Evolutionary conservation across 2,888 invertebrate species (phyloP), one percentile per base, ranked within the genome.

Genomic region (Metacarcinus magister): DNA sequence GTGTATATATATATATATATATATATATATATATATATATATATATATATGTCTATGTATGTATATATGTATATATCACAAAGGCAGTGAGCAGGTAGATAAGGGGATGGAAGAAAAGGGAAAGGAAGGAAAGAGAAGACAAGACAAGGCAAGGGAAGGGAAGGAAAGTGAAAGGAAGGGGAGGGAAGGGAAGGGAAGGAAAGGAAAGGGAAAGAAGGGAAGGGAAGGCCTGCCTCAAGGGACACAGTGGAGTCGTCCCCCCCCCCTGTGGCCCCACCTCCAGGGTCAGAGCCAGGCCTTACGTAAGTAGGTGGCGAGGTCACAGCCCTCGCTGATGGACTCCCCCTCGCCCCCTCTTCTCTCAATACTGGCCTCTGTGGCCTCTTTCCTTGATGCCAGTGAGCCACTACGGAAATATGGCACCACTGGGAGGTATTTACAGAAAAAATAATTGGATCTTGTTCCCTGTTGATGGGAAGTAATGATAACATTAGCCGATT

Each of bases 401-500:
- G 39, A 87, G 32, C 87, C 87, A 5, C 32, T 54, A 13, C 60
- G 19, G 32, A 48, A 48, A 10, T 39, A 92, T 60, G 60, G 48
- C n/a, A 60, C 54, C 92, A 0, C 48, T 32, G 92, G 54, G 54
- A 92, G 19, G 92, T 48, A 60, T 39, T 92, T 92, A 32, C 32
- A 19, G 16, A 46, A 46, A 54, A 46, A 60, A 92, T 92, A 92
- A 92, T 92, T 46, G 43, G 92, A 92, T 92, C 54, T 54, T 54
- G 92, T 48, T 92, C 92, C 54, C 48, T 60, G 92, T 48, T 92
- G 92, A 54, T 54, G 92, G 92, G 39, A 32, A 92, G 92, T 60
- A 92, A 92, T 92, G 92, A 92, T 92, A 92, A 92, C 92, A 92
- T 92, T 92, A 92, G 54, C 48, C 32, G 46, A 54, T 92, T 54